Conservation (phyloP, 2,113 vertebrate genomes). For the Cavia aperea region DNA sequence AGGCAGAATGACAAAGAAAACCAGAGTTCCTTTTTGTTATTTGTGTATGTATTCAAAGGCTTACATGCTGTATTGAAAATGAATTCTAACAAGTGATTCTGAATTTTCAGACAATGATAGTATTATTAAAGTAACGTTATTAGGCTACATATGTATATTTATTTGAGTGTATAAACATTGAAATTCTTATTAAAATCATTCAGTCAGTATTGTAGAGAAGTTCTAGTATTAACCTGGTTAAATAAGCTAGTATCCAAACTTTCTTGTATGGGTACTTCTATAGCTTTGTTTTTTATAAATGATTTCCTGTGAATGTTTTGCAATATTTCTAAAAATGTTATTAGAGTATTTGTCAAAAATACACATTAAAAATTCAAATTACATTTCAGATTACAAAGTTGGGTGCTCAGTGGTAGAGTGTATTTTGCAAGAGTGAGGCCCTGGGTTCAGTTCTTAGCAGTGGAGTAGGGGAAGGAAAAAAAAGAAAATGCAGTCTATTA, state of each 20-base stretch:
- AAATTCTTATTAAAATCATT: conserved; percentile 11
- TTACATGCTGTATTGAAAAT: not conserved
- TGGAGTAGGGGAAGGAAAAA: not conserved
- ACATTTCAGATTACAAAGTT: not conserved
- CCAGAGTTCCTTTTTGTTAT: conserved; percentile 9
- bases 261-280: not conserved
- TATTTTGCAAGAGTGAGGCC: not conserved
- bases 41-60: not conserved
- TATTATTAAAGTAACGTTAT: conserved; percentile 35
- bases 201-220: not conserved
- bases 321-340: conserved; percentile 7
- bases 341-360: conserved; percentile 24
- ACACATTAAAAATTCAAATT: conserved; percentile 16
- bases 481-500: not conserved
- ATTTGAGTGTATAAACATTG: conserved; percentile 38
- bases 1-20: not conserved
- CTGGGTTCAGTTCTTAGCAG: not conserved
- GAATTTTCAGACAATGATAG: conserved; percentile 32
- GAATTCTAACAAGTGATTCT: conserved; percentile 12
- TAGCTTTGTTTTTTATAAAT: not conserved
- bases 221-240: conserved; percentile 12
- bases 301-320: conserved; percentile 14
- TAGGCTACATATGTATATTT: not conserved
- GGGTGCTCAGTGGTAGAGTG: not conserved
- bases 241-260: not conserved